Conservation (phyloP, 2,888 invertebrate genomes). For the Cantharis rufa region DNA sequence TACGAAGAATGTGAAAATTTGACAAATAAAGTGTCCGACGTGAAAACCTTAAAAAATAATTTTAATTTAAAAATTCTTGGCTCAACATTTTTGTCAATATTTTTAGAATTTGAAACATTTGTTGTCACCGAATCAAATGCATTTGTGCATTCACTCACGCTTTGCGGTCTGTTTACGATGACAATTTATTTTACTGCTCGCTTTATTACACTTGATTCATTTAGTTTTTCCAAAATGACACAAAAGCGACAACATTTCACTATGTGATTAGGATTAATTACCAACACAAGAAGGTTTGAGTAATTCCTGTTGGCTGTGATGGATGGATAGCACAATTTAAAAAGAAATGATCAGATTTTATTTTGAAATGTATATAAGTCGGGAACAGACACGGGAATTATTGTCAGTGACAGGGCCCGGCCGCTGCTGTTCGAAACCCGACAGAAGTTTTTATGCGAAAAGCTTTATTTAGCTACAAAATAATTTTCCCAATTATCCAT, state of each 20-base stretch:
- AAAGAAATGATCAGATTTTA: not conserved
- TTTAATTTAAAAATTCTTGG: not conserved
- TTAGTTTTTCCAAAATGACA: constrained; percentile 2
- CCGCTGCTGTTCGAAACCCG: not conserved
- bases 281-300: not conserved
- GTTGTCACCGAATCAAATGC: constrained; percentile 29
- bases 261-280: not conserved
- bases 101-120: constrained; percentile 24
- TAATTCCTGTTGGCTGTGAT: not conserved
- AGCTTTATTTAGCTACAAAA: not conserved
- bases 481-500: not conserved
- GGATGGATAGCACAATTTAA: not conserved
- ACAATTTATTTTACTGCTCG: constrained; percentile 37
- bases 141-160: constrained; percentile 36
- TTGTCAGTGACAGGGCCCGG: not conserved
- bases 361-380: not conserved
- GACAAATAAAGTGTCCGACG: not conserved
- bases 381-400: not conserved
- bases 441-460: not conserved
- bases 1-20: not conserved
- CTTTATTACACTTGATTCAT: constrained; percentile 28
- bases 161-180: constrained; percentile 36
- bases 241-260: not conserved
- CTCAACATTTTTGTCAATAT: constrained; percentile 5
- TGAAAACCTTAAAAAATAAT: not conserved